Base-by-base conservation (phyloP, 1,140 invertebrate species). In the Babylonia areolata region DNA sequence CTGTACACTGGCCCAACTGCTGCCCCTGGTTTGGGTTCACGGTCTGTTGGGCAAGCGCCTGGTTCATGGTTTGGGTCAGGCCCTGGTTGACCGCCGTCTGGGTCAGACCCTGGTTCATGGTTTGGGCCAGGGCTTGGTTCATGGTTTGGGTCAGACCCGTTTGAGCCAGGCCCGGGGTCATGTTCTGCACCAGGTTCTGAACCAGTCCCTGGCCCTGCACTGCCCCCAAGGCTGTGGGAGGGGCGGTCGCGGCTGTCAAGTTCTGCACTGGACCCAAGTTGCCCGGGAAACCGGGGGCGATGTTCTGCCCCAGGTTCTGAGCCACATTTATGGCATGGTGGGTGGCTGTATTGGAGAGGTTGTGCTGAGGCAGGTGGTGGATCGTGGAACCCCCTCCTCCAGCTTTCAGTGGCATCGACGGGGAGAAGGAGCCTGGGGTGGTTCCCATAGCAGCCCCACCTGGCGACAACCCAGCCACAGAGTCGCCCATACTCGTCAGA, bases 361-460 rank as follows among this genome's bases (percentile, higher is more conserved):
- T 31, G 39, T 84, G 35, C 82, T 84, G 82, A 2, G 82, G 82
- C 28, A 84, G 69, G 40, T 84, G 82, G 31, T 84, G 82, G 28
- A 84, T 20, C 2, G 82, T 84, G 9, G 82, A 84, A 28, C 81
- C 46, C 46, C 46, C 46, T 51, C 46, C 81, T 37, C 35, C 39
- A 2, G 31, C 81, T 73, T 84, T 84, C 58, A 84, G 11, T 17
- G 75, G 20, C 12, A 77, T 40, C 1, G n/a, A 17, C 9, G 75
- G 75, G 40, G 75, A 77, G 75, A 40, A 39, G 15, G 37, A 77
- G 2, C 35, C 35, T 5, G n/a, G 69, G 33, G 28, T 31, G 23
- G 81, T n/a, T 6, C 20, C 81, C 37, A 69, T 28, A 3, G 37
- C 37, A 33, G 37, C 1, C 0, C 54, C 64, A 28, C 82, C 64